A percentile compares a stretch with the other conserved stretches of the same genome.
Conservation (phyloP, 2,113 vertebrate species). For the Cheirogaleus medius region DNA sequence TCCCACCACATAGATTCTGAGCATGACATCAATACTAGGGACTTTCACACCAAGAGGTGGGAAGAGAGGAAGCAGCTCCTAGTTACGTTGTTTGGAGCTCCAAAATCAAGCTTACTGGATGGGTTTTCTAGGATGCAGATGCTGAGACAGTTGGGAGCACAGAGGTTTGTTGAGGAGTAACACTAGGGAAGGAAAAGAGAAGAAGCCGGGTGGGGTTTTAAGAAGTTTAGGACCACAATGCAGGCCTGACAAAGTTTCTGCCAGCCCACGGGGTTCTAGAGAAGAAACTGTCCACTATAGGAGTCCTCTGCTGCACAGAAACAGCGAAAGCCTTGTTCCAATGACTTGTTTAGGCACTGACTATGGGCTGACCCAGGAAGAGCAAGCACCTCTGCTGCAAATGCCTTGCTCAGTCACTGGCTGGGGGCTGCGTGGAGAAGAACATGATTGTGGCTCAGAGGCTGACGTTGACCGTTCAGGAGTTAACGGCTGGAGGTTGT, state of each 20-base stretch:
- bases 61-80: neutral
- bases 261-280: neutral
- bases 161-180: neutral
- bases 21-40: neutral
- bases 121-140: neutral
- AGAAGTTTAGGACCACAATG: neutral
- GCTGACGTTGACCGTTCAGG: neutral
- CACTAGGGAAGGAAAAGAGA: neutral
- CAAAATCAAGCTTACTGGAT: neutral
- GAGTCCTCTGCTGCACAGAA: neutral
- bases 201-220: neutral
- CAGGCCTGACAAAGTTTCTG: neutral
- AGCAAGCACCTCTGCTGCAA: neutral
- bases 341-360: neutral
- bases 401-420: neutral
- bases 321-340: neutral
- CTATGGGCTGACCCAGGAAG: neutral
- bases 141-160: neutral
- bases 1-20: neutral
- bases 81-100: neutral
- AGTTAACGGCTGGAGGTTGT: neutral
- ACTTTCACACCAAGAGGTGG: neutral
- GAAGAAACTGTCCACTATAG: neutral
- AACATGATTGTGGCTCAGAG: neutral
- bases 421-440: neutral